Percentiles rank a stretch among this genome's conserved stretches.
Evolutionary conservation across 2,888 invertebrate species (phyloP).

Genomic region (Herminia tarsipennalis): DNA sequence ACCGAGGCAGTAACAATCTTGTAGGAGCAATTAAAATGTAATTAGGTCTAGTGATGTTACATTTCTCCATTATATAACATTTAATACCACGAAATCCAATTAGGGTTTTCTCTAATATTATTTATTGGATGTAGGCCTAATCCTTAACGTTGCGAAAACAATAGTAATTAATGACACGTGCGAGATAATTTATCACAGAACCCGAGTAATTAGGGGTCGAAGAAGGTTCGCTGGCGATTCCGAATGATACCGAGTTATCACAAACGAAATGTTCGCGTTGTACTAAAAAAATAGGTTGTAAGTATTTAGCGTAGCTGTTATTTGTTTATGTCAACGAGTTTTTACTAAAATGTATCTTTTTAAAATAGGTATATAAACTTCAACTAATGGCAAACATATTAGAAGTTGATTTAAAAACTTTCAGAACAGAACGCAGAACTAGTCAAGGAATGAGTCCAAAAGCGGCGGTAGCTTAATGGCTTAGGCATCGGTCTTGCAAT

Average conservation of each 20-base stretch:
- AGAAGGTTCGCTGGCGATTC: conserved; percentile 22
- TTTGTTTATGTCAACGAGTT: conserved; percentile 12
- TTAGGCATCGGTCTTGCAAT: no score
- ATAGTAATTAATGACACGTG: conserved; percentile 51
- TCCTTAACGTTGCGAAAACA: conserved; percentile 35
- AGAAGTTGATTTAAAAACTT: no score
- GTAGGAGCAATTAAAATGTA: no score
- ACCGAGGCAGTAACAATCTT: no score
- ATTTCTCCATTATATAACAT: background rate
- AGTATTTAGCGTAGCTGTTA: no score
- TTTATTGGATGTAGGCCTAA: conserved; percentile 9
- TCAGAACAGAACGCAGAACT: no score
- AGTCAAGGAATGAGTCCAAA: no score
- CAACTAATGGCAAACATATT: no score
- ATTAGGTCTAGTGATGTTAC: background rate
- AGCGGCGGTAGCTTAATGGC: no score
- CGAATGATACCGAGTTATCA: conserved; percentile 32
- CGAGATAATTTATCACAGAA: conserved; percentile 42
- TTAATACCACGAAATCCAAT: conserved; percentile 3
- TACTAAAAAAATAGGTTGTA: no score
- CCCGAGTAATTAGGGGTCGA: conserved; percentile 27
- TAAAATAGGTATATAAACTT: no score
- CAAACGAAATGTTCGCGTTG: conserved; percentile 10
- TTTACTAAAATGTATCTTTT: no score
- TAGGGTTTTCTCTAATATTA: conserved; percentile 8